Base-by-base conservation (phyloP, 2,113 vertebrate species). In the Prietella phreatophila region DNA sequence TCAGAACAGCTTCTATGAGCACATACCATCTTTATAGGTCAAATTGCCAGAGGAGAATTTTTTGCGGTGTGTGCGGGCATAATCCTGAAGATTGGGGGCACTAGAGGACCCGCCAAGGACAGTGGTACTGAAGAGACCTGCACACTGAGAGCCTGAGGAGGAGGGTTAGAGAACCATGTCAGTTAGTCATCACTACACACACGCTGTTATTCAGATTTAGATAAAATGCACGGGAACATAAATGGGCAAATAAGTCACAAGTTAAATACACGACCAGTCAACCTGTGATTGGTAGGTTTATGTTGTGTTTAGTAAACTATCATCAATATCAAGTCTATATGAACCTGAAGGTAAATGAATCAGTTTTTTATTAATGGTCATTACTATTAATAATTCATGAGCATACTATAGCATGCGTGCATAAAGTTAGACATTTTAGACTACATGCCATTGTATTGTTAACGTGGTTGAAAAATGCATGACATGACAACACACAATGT, bases 71-170 rank as follows among this genome's bases (percentile, higher is more conserved):
- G 96, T 98, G 93, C 97, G 98, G 85, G 98, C 98, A 95, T 99
- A 99, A 96, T 99, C 98, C 96, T 99, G 98, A 93, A 99, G 98
- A 94, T 99, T 99, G 94, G 98, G 98, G 94, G 98, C 97, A 88
- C 98, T 99, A 97, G 98, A 99, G 91, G 98, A 99, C 92, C 97
- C 98, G 88, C 98, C 98, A 90, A 99, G 97, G 96, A 99, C 98
- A 86, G 97, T 99, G 94, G 98, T 99, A 95, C 98, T 99, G 97
- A 99, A 99, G 94, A 99, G 96, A 89, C 98, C 98, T 93, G 97
- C 97, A 92, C 97, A 99, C 94, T 99, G 98, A 88, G 98, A 99
- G 95, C 98, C 98, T 99, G 97, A 93, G 92, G 96, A 95, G 95
- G 93, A 89, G 92, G 95, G 94, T 90, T 93, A 91, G 91, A 90